A percentile compares a stretch with the other conserved stretches of the same genome.
These are phyloP conservation scores for Matsumurasca onukii DNA, from an alignment of 1,140 invertebrate genomes.

Conservation along the genomic window DNA sequence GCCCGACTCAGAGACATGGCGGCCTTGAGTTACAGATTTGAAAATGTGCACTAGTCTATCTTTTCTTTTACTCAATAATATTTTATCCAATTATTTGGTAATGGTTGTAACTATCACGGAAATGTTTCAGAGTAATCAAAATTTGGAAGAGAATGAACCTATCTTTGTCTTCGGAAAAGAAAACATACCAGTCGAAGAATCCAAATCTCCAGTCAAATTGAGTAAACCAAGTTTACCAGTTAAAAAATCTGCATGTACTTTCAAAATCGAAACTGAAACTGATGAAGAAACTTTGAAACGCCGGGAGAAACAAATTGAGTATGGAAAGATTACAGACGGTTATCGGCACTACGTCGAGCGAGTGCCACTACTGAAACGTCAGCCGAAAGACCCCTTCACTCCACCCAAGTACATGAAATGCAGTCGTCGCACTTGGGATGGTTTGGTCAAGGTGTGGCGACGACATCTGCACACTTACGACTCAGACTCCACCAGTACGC, in stretches of 20 bases:
- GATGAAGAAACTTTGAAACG: conserved; percentile 7
- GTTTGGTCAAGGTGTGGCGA: background rate
- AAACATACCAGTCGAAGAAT: background rate
- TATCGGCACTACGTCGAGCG: background rate
- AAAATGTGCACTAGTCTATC: too few relatives aligned
- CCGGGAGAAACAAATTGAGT: conserved; percentile 11
- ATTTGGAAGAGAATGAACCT: too few relatives aligned
- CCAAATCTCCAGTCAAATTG: too few relatives aligned
- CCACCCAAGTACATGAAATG: background rate
- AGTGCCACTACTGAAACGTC: background rate
- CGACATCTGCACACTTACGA: conserved; percentile 3
- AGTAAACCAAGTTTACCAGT: background rate
- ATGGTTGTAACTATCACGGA: too few relatives aligned
- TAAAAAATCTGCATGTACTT: background rate
- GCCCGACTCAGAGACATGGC: too few relatives aligned
- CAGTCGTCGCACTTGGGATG: conserved; percentile 13
- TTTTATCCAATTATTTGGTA: too few relatives aligned
- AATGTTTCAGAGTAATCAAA: too few relatives aligned
- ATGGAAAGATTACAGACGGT: conserved; percentile 8
- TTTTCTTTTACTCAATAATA: too few relatives aligned
- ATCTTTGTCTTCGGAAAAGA: background rate
- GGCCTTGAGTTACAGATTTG: too few relatives aligned
- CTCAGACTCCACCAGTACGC: background rate
- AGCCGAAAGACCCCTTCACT: background rate
- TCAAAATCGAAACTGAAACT: background rate